Evolutionary conservation across 2,797 vertebrate species (phyloP).

Genomic region (Trachops cirrhosus): DNA sequence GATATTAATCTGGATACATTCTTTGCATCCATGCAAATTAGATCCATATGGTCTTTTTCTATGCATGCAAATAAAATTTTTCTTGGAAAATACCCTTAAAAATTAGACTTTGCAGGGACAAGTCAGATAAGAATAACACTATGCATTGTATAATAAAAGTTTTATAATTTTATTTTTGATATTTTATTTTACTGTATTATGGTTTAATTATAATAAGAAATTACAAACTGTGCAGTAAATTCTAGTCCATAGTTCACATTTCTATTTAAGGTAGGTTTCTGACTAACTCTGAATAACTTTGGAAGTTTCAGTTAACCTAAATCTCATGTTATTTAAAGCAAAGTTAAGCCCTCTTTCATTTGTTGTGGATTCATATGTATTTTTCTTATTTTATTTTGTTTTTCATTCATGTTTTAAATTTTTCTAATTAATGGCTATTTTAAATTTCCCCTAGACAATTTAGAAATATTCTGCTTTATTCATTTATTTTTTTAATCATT

Average conservation of each 20-base stretch:
- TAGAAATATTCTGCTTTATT: background rate
- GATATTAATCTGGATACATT: background rate
- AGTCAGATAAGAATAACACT: background rate
- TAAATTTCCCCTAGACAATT: background rate
- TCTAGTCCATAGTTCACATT: background rate
- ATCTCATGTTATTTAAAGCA: background rate
- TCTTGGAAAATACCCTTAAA: background rate
- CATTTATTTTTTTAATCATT: background rate
- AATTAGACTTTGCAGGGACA: background rate
- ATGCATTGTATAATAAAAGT: background rate
- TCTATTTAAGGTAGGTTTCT: background rate
- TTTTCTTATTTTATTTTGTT: background rate
- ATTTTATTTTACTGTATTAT: background rate
- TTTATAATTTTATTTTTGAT: background rate
- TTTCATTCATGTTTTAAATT: background rate
- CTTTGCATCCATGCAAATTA: background rate
- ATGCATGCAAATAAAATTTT: background rate
- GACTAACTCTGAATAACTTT: background rate
- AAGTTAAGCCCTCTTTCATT: constrained; percentile 5
- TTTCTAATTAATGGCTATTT: background rate
- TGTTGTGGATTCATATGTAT: background rate
- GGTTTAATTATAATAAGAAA: background rate
- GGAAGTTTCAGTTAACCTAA: background rate
- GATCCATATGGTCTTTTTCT: background rate
- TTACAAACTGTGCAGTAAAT: background rate